Evolutionary conservation across 30 jellyfish, hydroid and myxozoan species (phyloP), one percentile per base, ranked within the genome.

Genomic region (Turritopsis rubra): DNA sequence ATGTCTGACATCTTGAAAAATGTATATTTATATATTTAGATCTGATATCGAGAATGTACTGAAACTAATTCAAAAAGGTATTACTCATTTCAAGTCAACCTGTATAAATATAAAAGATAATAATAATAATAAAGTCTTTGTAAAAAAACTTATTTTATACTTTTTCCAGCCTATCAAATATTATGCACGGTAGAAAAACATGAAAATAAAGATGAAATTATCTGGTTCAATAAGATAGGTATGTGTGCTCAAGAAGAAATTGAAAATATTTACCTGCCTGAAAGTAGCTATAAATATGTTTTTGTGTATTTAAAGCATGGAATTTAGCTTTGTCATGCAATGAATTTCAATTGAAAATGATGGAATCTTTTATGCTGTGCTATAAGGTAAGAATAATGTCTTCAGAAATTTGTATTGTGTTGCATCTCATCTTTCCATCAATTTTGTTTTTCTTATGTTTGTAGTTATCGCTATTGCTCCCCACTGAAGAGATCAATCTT

Each of bases 171-270:
- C 60, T 41, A 41, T 13, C 60, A 41, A 41, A 41, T 13, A 41
- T 13, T 41, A 41, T 41, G 9, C 60, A 41, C 13, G 60, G 9
- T 41, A 13, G 60, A 41, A 3, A 41, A 41, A 41, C 13, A 3
- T 41, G 60, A 41, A 41, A 30, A 81, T 29, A 21, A 19, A 65
- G 66, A 26, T 81, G 96, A 89, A 66, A 79, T 80, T 7, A 80
- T 76, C 19, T 89, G 96, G 96, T 89, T 89, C 71, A 72, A 72
- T 81, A 89, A 89, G 75, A 84, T 89, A 20, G 96, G 96, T 89
- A 83, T 7, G 93, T 41, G 22, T 21, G 20, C 18, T 0, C 22
- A n/a, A 7, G 21, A 27, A 68, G 16, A n/a, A 8, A 7, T 0
- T n/a, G 9, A 7, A 7, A 23, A n/a, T 1, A 7, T 16, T 68